These are phyloP conservation scores for Apotomis capreana DNA, from an alignment of 2,888 invertebrate genomes.

Conservation along the genomic window DNA sequence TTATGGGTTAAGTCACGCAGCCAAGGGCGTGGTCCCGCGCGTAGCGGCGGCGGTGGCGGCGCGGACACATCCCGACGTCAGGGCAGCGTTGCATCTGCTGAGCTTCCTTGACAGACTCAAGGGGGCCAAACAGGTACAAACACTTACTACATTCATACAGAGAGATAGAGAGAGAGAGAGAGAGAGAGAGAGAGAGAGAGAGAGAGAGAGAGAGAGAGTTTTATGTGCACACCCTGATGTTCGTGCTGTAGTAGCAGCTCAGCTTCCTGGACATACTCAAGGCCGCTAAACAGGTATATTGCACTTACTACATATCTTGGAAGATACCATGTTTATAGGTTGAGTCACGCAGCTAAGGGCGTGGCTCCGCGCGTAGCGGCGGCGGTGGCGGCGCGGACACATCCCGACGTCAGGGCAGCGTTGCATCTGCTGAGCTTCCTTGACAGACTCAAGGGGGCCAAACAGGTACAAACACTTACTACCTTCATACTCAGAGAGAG, in stretches of 20 bases:
- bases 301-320: too few species aligned
- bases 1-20: constrained; percentile 82
- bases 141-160: too few species aligned
- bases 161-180: too few species aligned
- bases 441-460: constrained; percentile 59
- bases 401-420: constrained; percentile 96
- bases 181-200: too few species aligned
- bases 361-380: constrained; percentile 88
- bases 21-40: constrained; percentile 88
- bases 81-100: constrained; percentile 95
- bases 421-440: constrained; percentile 94
- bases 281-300: too few species aligned
- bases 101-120: constrained; percentile 86
- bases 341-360: constrained; percentile 86
- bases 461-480: too few species aligned
- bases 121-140: constrained; percentile 31
- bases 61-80: constrained; percentile 94
- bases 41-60: constrained; percentile 90
- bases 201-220: too few species aligned
- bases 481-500: too few species aligned
- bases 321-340: constrained; percentile 74
- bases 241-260: too few species aligned
- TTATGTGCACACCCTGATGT: too few species aligned
- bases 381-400: constrained; percentile 91
- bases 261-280: too few species aligned